phyloP scores from a whole-genome alignment of 1,140 invertebrate genomes.

The Hestina assimilis region DNA sequence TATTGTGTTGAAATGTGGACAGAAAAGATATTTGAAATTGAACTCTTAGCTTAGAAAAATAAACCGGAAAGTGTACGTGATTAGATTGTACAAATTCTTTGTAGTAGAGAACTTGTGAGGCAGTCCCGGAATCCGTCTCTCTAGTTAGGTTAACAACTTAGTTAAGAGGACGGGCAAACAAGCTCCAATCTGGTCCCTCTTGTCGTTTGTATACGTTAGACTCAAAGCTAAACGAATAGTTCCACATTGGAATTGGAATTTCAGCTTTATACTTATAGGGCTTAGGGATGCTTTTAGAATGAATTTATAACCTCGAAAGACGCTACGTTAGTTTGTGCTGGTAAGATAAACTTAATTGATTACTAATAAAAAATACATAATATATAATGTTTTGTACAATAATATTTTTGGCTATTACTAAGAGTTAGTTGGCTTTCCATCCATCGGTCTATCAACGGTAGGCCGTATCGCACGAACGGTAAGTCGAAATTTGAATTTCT shows the following conservation, averaged over 20 bases:
- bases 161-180: constrained; percentile 6
- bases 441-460: no score
- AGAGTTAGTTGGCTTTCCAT: no score
- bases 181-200: constrained; percentile 3
- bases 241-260: not conserved
- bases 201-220: constrained; percentile 9
- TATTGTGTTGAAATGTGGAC: no score
- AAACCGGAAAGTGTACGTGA: no score
- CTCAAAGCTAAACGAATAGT: constrained; percentile 3
- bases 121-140: not conserved
- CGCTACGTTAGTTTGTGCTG: not conserved
- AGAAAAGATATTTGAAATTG: no score
- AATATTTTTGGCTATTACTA: no score
- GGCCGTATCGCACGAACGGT: no score
- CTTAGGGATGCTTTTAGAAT: not conserved
- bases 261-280: not conserved
- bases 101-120: not conserved
- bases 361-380: not conserved
- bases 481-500: no score
- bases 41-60: no score
- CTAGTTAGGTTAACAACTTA: constrained; percentile 6
- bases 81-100: no score
- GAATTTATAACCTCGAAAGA: not conserved
- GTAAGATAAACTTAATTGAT: constrained; percentile 6
- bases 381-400: not conserved